phyloP scores from a whole-genome alignment of 2,797 vertebrate genomes.

The Onychomys leucogaster region DNA sequence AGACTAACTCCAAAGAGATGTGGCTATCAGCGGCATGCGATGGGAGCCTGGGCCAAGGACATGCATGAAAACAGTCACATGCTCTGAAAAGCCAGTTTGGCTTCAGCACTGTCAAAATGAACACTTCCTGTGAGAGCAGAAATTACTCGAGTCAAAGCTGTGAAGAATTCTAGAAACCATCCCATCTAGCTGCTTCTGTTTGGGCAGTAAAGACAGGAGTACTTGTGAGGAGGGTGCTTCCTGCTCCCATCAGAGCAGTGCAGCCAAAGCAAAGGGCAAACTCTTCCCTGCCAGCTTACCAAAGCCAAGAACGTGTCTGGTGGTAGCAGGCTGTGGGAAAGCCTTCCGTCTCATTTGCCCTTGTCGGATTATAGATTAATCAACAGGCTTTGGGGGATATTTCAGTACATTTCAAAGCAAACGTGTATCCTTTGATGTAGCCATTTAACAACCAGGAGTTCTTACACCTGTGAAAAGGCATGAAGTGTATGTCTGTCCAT shows the following conservation, averaged over 20 bases:
- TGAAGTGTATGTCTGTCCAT: slow-evolving; percentile 22
- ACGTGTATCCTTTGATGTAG: slow-evolving; percentile 31
- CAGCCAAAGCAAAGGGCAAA: slow-evolving; percentile 14
- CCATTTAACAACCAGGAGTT: slow-evolving; percentile 21
- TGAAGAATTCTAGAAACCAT: slow-evolving; percentile 12
- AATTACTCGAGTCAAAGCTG: neutral
- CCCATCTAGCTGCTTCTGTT: slow-evolving; percentile 25
- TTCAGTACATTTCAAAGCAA: slow-evolving; percentile 46
- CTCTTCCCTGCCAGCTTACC: neutral
- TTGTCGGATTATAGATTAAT: neutral
- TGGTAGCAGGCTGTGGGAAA: slow-evolving; percentile 11
- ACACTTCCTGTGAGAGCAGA: neutral
- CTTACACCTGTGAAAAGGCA: neutral
- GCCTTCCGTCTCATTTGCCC: neutral
- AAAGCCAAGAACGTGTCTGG: neutral
- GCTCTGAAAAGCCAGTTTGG: neutral
- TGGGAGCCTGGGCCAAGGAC: neutral
- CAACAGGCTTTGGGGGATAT: neutral
- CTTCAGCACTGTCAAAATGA: neutral
- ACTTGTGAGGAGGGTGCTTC: neutral
- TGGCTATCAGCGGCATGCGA: neutral
- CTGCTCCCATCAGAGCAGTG: neutral
- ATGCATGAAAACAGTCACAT: neutral
- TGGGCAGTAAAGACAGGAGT: neutral
- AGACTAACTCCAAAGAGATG: neutral